phyloP scores from a whole-genome alignment of 2,797 vertebrate species.

The Lutjanus campechanus region DNA sequence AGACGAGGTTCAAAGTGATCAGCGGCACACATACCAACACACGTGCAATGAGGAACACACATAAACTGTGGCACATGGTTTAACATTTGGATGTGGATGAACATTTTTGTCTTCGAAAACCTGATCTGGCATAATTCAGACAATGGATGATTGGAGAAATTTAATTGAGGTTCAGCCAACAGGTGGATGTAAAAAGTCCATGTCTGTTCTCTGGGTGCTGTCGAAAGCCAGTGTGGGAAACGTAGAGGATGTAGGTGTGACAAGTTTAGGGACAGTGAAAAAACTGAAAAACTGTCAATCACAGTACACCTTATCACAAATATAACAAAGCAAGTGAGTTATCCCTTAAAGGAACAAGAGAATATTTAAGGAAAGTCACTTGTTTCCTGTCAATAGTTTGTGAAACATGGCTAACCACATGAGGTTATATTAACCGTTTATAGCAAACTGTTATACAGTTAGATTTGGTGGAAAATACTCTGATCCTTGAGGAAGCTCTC shows the following conservation, averaged over 20 bases:
- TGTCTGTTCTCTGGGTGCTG: neutral
- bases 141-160: neutral
- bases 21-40: constrained; percentile 41
- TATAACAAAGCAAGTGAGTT: too few species aligned
- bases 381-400: too few species aligned
- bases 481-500: neutral
- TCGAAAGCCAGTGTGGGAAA: constrained; percentile 10
- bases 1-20: constrained; percentile 72
- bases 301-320: too few species aligned
- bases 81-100: neutral
- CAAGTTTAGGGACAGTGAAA: neutral
- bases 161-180: neutral
- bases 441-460: neutral
- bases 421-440: neutral
- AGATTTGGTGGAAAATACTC: neutral
- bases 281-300: neutral
- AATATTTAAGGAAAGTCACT: too few species aligned
- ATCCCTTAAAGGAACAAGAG: too few species aligned
- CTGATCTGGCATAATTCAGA: fast-evolving
- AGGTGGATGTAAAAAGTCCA: constrained; percentile 23
- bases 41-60: constrained; percentile 25
- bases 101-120: neutral
- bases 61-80: neutral
- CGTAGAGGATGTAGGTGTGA: neutral
- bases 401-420: too few species aligned